Percentiles rank a stretch among this genome's conserved stretches.
Evolutionary conservation across 2,797 vertebrate species (phyloP).

Genomic region (Simalia tracyae): DNA sequence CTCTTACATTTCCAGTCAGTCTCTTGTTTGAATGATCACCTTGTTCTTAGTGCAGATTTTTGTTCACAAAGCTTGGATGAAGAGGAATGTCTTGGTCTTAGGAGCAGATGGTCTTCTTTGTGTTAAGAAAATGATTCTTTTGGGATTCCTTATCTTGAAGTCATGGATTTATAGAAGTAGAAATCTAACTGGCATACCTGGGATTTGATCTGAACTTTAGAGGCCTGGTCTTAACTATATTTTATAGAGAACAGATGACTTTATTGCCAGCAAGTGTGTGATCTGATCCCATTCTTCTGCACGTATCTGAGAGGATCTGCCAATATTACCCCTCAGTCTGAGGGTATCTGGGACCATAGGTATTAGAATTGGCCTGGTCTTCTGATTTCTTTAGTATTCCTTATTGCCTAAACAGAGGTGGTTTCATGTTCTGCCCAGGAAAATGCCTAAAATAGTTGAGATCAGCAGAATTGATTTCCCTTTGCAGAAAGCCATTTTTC

Average conservation of each 20-base stretch:
- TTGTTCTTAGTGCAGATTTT: neutral
- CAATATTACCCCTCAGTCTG: neutral
- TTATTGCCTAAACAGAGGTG: neutral
- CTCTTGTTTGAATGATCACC: neutral
- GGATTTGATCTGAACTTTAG: neutral
- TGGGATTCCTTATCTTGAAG: neutral
- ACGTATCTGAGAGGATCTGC: neutral
- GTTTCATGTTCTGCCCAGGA: neutral
- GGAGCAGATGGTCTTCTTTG: neutral
- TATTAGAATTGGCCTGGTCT: neutral
- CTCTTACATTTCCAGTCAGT: neutral
- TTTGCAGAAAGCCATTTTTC: neutral
- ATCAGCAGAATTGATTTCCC: no score
- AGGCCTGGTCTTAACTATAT: neutral
- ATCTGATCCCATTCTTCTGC: neutral
- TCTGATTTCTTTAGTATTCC: neutral
- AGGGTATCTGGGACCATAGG: neutral
- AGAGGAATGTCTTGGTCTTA: neutral
- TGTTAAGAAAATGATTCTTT: neutral
- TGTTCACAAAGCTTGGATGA: neutral
- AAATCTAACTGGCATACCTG: neutral
- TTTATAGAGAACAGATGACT: neutral
- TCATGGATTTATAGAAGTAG: neutral
- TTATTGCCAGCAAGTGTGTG: neutral
- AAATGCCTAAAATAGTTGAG: neutral